phyloP scores from a whole-genome alignment of 2,888 invertebrate species.

The Keiferia lycopersicella region DNA sequence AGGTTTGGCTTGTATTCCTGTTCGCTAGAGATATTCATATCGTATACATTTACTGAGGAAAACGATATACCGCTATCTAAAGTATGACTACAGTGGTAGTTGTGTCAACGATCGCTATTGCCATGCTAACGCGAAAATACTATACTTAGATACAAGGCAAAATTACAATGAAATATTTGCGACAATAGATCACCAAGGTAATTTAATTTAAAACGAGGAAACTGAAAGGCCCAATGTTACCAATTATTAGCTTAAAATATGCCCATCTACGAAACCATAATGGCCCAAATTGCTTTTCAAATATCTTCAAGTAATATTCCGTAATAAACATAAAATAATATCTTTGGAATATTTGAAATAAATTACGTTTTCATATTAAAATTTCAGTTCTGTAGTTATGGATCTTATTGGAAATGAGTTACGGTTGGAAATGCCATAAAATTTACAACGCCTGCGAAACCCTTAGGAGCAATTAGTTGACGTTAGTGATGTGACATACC shows the following conservation, averaged over 20 bases:
- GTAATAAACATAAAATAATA: background rate
- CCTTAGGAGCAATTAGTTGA: background rate
- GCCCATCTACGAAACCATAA: background rate
- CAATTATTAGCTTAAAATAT: background rate
- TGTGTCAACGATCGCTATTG: no score
- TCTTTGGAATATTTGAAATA: background rate
- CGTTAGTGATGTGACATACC: background rate
- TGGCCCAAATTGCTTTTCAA: background rate
- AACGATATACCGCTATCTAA: no score
- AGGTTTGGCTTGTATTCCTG: no score
- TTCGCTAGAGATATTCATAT: no score
- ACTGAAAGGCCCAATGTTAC: no score
- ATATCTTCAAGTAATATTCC: slow-evolving; percentile 1
- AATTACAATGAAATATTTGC: no score
- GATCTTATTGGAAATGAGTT: background rate
- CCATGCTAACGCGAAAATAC: no score
- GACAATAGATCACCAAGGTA: no score
- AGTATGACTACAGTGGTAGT: no score
- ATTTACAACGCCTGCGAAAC: background rate
- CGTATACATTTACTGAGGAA: no score
- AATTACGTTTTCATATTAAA: background rate
- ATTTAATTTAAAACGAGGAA: no score
- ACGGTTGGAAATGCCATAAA: background rate
- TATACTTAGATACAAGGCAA: no score
- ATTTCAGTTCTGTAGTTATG: background rate